phyloP scores from a whole-genome alignment of 2,113 vertebrate species.

The Pungitius pungitius region DNA sequence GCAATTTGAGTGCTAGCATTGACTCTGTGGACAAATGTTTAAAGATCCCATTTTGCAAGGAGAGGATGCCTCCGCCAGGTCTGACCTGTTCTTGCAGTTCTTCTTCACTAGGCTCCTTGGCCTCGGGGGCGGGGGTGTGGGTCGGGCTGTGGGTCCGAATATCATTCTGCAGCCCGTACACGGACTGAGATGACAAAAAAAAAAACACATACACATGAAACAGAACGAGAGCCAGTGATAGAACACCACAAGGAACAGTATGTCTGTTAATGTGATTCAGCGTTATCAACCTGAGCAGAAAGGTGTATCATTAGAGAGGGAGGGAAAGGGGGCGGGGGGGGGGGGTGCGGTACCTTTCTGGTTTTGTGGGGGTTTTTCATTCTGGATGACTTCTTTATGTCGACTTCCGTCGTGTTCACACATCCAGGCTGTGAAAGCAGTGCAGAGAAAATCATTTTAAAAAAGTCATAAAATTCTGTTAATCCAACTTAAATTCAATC shows the following conservation, averaged over 20 bases:
- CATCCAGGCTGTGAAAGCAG: constrained; percentile 88
- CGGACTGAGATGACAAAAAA: constrained; percentile 81
- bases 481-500: background rate
- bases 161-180: constrained; percentile 96
- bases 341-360: constrained; percentile 86
- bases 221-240: background rate
- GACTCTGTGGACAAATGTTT: background rate
- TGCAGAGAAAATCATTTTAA: constrained; percentile 31
- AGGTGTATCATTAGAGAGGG: background rate
- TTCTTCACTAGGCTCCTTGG: constrained; percentile 92
- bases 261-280: constrained; percentile 6
- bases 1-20: background rate
- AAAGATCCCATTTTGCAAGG: background rate
- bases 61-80: constrained; percentile 13
- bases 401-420: constrained; percentile 98
- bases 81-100: constrained; percentile 93
- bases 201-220: background rate
- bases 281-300: background rate
- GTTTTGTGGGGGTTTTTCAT: constrained; percentile 99
- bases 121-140: constrained; percentile 90
- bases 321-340: too few species aligned
- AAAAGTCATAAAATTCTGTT: background rate
- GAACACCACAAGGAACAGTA: background rate
- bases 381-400: constrained; percentile 98
- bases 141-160: constrained; percentile 94